phyloP scores from a whole-genome alignment of 2,888 invertebrate genomes.

The Halictus quadricinctus region DNA sequence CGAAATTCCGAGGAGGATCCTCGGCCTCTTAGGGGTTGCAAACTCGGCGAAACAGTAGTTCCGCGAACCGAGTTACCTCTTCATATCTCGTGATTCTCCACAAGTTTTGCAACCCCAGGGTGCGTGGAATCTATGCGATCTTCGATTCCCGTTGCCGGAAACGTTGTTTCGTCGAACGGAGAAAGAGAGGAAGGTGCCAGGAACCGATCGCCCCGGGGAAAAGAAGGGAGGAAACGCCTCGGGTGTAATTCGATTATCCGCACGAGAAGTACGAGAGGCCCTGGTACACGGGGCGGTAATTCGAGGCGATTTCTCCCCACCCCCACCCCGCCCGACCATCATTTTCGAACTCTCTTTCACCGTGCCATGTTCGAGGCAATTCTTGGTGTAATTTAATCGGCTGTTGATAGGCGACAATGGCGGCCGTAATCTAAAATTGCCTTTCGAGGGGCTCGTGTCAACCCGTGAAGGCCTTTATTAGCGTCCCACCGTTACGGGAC shows the following conservation, averaged over 20 bases:
- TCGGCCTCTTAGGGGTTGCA: slow-evolving; percentile 11
- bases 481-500: neutral
- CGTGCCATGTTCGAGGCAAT: slow-evolving; percentile 52
- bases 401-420: slow-evolving; percentile 66
- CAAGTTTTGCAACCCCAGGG: slow-evolving; percentile 13
- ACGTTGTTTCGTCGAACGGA: slow-evolving; percentile 18
- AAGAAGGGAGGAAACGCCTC: slow-evolving; percentile 37
- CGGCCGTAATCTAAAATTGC: slow-evolving; percentile 68
- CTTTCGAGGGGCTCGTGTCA: slow-evolving; percentile 41
- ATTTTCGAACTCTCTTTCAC: slow-evolving; percentile 27
- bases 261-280: slow-evolving; percentile 56
- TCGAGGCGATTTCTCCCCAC: slow-evolving; percentile 40
- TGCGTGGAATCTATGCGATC: slow-evolving; percentile 30
- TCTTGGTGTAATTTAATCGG: slow-evolving; percentile 70
- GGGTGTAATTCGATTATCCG: slow-evolving; percentile 67
- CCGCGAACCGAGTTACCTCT: slow-evolving; percentile 10
- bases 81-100: slow-evolving; percentile 3
- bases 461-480: slow-evolving; percentile 47
- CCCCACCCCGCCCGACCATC: slow-evolving; percentile 7
- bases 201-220: neutral
- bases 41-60: slow-evolving; percentile 36
- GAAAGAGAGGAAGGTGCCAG: neutral
- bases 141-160: slow-evolving; percentile 20
- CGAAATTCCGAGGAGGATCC: slow-evolving; percentile 15
- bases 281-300: slow-evolving; percentile 62